Conservation (phyloP, 2,113 vertebrate species). For the Dicrurus megarhynchus region DNA sequence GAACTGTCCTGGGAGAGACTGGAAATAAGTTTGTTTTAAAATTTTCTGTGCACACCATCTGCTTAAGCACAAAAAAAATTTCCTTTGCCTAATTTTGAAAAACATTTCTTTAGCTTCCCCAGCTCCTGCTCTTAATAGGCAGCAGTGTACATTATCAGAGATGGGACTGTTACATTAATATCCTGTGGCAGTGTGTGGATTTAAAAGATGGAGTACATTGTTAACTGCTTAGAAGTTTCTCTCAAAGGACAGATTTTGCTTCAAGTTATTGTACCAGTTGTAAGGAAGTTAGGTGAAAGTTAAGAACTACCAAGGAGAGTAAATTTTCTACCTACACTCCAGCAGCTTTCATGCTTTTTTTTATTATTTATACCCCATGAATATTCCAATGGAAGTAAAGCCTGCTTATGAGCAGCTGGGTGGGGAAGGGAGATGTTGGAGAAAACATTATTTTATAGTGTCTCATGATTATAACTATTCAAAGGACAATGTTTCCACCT, state of each 20-base stretch:
- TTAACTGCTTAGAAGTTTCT: not conserved
- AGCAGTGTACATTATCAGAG: not conserved
- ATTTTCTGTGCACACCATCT: not conserved
- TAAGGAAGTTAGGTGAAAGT: not conserved
- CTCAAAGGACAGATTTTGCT: slow-evolving; percentile 23
- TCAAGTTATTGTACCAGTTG: not conserved
- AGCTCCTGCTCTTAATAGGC: not conserved
- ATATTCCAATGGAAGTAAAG: slow-evolving; percentile 11
- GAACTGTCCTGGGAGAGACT: not conserved
- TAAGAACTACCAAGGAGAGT: not conserved
- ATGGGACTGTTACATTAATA: not conserved
- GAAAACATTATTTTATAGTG: not conserved
- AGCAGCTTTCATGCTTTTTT: not conserved
- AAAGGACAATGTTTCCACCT: not conserved
- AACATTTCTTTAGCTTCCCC: not conserved
- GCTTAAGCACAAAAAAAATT: not conserved
- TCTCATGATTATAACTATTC: not conserved
- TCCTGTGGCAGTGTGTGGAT: not conserved
- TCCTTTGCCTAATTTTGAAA: not conserved
- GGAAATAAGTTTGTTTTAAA: not conserved
- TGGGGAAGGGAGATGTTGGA: not conserved
- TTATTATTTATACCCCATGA: slow-evolving; percentile 30
- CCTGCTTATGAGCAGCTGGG: not conserved
- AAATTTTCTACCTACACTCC: not conserved
- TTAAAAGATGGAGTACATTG: not conserved